Conservation (phyloP, 1,140 invertebrate species). For the Achroia grisella region DNA sequence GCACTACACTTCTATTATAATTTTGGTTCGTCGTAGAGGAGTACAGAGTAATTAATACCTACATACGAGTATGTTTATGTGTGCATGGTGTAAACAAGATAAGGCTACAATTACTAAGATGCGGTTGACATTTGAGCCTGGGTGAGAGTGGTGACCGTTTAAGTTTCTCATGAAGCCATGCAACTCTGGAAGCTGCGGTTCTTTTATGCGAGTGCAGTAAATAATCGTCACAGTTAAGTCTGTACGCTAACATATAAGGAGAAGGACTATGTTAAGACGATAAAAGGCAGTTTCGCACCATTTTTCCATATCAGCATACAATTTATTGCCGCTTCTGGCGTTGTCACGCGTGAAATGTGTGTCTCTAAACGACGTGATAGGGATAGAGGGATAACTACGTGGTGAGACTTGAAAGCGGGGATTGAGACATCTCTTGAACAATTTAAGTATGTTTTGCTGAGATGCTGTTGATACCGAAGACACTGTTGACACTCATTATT, state of each 20-base stretch:
- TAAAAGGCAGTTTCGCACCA: slow-evolving; percentile 33
- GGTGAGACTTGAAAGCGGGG: slow-evolving; percentile 13
- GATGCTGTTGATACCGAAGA: neutral
- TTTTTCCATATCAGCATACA: slow-evolving; percentile 42
- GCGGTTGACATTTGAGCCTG: slow-evolving; percentile 59
- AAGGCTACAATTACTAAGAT: slow-evolving; percentile 45
- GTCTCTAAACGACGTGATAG: slow-evolving; percentile 40
- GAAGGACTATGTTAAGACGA: slow-evolving; percentile 17
- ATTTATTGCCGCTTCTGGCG: slow-evolving; percentile 48
- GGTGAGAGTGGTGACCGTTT: slow-evolving; percentile 12
- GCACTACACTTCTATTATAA: no score
- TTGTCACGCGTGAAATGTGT: slow-evolving; percentile 46
- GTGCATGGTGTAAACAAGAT: slow-evolving; percentile 39
- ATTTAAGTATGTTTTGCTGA: neutral
- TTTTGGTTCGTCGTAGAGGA: no score
- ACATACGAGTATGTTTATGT: neutral
- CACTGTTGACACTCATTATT: no score
- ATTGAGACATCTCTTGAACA: slow-evolving; percentile 6
- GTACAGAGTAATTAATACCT: no score
- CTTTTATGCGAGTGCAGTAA: slow-evolving; percentile 33
- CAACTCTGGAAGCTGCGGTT: slow-evolving; percentile 53
- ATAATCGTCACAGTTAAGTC: slow-evolving; percentile 17
- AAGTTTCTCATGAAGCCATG: slow-evolving; percentile 40
- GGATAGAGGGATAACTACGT: slow-evolving; percentile 45
- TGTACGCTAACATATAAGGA: slow-evolving; percentile 13